These are phyloP conservation scores for Aspidoscelis tigris DNA, from an alignment of 2,113 vertebrate genomes.

Conservation along the genomic window DNA sequence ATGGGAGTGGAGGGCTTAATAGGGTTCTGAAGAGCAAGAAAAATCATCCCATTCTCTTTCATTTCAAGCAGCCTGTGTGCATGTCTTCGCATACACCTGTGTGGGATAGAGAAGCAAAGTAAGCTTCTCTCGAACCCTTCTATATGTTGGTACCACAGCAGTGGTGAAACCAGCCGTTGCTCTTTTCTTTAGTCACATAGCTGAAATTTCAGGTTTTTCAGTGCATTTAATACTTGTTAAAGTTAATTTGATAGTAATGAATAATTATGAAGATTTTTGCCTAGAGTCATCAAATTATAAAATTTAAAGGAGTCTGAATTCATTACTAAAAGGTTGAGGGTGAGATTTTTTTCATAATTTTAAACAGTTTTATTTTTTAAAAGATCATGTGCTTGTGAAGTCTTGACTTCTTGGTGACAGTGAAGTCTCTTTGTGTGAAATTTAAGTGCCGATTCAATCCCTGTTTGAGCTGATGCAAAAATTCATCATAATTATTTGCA, in stretches of 20 bases:
- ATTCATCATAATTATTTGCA: no score
- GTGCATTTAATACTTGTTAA: background rate
- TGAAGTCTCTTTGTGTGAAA: no score
- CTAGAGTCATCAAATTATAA: background rate
- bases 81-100: no score
- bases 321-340: background rate
- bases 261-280: background rate
- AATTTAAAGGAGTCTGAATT: background rate
- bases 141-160: background rate
- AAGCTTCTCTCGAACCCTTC: background rate
- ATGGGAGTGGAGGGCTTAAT: background rate
- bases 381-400: background rate
- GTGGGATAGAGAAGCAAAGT: background rate
- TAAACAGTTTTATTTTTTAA: background rate
- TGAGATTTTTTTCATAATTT: constrained; percentile 7
- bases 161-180: background rate
- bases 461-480: no score
- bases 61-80: background rate
- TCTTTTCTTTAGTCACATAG: background rate
- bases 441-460: no score
- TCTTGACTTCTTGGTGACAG: no score
- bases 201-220: background rate
- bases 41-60: background rate
- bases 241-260: background rate
- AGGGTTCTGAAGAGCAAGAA: background rate